Conservation (phyloP, 2,113 vertebrate species). For the Nannobrachium achirus region DNA sequence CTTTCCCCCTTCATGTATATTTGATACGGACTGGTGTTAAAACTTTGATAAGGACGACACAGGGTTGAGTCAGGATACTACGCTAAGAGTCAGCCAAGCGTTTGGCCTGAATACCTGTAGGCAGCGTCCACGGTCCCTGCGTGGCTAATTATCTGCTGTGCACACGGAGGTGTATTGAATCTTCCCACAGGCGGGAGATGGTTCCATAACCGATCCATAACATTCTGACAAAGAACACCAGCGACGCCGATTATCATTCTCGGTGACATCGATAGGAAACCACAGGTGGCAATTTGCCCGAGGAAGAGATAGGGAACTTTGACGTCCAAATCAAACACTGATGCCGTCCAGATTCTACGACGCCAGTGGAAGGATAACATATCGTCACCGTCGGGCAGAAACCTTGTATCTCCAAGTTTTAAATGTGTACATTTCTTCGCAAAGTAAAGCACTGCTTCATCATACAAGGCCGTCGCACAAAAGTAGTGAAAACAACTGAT, state of each 20-base stretch:
- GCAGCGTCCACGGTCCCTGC: neutral
- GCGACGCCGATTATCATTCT: neutral
- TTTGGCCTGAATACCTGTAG: slow-evolving; percentile 9
- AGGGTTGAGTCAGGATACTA: slow-evolving; percentile 21
- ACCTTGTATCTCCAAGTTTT: too few relatives aligned
- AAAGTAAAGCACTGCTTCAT: too few relatives aligned
- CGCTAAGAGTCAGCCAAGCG: slow-evolving; percentile 11
- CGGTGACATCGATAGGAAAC: slow-evolving; percentile 17
- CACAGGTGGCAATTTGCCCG: slow-evolving; percentile 16
- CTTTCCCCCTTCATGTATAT: slow-evolving; percentile 33
- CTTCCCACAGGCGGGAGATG: neutral
- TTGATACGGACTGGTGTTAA: slow-evolving; percentile 31
- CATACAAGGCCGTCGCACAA: too few relatives aligned
- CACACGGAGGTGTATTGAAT: neutral
- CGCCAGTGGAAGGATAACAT: neutral
- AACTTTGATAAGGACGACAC: slow-evolving; percentile 36
- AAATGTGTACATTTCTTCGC: too few relatives aligned
- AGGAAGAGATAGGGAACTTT: neutral
- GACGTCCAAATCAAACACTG: neutral
- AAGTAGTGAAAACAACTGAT: too few relatives aligned
- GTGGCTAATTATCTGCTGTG: slow-evolving; percentile 4
- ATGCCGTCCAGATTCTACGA: neutral
- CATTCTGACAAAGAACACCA: neutral
- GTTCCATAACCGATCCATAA: neutral
- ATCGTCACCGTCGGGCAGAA: too few relatives aligned